Evolutionary conservation across 2,797 vertebrate species (phyloP), one percentile per base, ranked within the genome.

Genomic region (Psittacula echo): DNA sequence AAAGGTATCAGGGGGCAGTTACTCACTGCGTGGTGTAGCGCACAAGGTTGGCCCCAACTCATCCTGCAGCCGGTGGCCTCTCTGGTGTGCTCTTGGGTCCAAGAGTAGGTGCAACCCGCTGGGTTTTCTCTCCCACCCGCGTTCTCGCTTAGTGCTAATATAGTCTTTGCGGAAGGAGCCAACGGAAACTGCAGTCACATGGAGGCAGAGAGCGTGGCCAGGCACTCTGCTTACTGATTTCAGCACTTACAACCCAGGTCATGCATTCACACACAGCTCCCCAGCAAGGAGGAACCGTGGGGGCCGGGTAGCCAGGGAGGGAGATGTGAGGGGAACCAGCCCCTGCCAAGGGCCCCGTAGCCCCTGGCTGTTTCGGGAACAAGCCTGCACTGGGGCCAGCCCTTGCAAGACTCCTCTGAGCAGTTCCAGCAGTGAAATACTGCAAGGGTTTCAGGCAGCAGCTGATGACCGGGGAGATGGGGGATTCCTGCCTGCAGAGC

Each of bases 151-250:
- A 96, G 97, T 96, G 90, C 97, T 94, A 58, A 98, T 98, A 93
- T 97, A 97, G 97, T 87, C 90, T 97, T 97, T 98, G 98, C 98
- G 98, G 98, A 98, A 98, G 98, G 97, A 98, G 97, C 93, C 44
- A 96, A 96, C 98, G 98, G 98, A 98, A 98, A 91, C 97, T 96
- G 97, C 96, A 97, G 98, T 98, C 98, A 98, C 98, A 98, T 98
- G 98, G 97, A 98, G 90, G 90, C 89, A 85, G 92, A 71, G 85
- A 72, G 96, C 94, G 67, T 54, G 39, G 97, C 97, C 93, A 85
- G 29, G 86, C 94, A 79, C 94, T 87, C 92, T 84, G 34, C 89
- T 68, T 5, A 16, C 92, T 51, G 89, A 60, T 30, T 89, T 84
- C 83, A 60, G 93, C 94, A 19, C 80, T 92, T 68, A 30, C 81